Conservation (phyloP, 2,888 invertebrate species). For the Leucophora obtusa region DNA sequence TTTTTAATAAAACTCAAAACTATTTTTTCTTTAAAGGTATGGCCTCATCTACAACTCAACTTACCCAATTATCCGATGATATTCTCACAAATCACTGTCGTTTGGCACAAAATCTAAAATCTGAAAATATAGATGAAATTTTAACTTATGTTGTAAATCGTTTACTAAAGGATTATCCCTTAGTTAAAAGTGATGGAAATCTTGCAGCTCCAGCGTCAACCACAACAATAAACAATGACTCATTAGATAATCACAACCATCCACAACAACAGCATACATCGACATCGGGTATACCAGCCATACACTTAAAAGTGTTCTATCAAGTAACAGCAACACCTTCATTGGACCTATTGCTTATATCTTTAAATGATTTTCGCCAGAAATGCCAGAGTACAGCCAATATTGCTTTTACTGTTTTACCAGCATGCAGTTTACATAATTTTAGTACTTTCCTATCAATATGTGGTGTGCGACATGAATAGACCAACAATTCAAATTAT, state of each 20-base stretch:
- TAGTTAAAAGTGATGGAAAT: constrained; percentile 68
- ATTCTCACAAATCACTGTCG: constrained; percentile 75
- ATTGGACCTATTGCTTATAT: constrained; percentile 77
- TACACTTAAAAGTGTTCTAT: constrained; percentile 88
- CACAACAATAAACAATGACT: constrained; percentile 39
- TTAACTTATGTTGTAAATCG: constrained; percentile 80
- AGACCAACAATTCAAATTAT: constrained; percentile 54
- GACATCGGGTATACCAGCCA: constrained; percentile 80
- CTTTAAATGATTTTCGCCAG: constrained; percentile 78
- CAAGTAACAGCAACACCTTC: constrained; percentile 82
- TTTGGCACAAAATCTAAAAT: constrained; percentile 78
- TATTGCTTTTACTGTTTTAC: constrained; percentile 87
- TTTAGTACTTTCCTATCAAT: constrained; percentile 90
- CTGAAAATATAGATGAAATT: constrained; percentile 80
- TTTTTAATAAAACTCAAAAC: background rate
- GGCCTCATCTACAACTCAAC: constrained; percentile 78
- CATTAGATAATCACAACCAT: constrained; percentile 22
- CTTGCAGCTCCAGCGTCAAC: constrained; percentile 12
- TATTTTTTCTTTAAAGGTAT: constrained; percentile 69
- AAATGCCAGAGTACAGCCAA: constrained; percentile 80
- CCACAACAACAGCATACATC: constrained; percentile 12
- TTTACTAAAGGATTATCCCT: constrained; percentile 79
- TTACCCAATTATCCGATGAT: constrained; percentile 78
- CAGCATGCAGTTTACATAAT: constrained; percentile 88
- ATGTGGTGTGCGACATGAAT: constrained; percentile 88